Evolutionary conservation across 2,113 vertebrate genomes (phyloP).

Genomic region (Diglossa brunneiventris): DNA sequence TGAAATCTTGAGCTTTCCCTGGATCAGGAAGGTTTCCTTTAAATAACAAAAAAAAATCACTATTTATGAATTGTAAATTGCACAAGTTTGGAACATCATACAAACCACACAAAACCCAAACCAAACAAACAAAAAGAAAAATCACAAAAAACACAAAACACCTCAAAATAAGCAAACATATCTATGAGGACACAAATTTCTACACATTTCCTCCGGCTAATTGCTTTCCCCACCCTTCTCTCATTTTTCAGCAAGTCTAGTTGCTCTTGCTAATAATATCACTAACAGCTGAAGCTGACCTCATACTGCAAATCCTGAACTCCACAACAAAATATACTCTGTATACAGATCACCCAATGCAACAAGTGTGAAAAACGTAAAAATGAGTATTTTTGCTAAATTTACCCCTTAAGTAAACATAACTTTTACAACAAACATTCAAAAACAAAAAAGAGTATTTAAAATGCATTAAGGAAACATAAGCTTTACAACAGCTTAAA

Average conservation of each 20-base stretch:
- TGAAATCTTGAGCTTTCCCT: constrained; percentile 98
- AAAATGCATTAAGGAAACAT: not conserved
- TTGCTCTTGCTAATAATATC: not conserved
- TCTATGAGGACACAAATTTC: not conserved
- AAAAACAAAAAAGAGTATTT: not conserved
- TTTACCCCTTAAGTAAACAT: not conserved
- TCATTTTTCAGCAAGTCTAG: not conserved
- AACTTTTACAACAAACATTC: not conserved
- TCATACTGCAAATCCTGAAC: not conserved
- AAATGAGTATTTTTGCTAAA: not conserved
- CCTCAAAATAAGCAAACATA: not conserved
- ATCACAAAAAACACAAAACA: not conserved
- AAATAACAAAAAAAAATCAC: constrained; percentile 46
- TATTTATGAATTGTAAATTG: not conserved
- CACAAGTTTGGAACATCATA: not conserved
- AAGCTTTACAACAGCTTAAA: not conserved
- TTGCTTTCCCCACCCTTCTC: not conserved
- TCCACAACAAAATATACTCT: not conserved
- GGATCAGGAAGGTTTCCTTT: constrained; percentile 94
- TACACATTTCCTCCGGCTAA: not conserved
- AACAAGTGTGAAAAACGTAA: not conserved
- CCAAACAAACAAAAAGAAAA: not conserved
- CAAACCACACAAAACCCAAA: not conserved
- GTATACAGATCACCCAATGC: not conserved
- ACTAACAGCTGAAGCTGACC: not conserved